phyloP scores from a whole-genome alignment of 1,140 invertebrate species.

The Meteorus sp. region DNA sequence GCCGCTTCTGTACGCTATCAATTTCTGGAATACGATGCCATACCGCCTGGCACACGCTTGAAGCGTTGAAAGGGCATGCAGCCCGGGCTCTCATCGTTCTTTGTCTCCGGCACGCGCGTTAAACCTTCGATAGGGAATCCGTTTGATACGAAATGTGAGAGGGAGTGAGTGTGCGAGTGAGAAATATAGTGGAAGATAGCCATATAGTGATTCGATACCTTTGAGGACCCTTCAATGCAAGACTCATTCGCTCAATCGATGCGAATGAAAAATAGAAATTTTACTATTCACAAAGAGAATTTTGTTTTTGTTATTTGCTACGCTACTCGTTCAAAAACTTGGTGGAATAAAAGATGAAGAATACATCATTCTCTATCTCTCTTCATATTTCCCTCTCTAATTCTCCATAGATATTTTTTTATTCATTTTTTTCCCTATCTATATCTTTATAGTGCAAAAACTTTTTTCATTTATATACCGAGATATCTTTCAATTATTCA shows the following conservation, averaged over 20 bases:
- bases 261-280: constrained; percentile 27
- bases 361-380: not conserved
- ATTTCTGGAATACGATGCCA: constrained; percentile 1
- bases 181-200: not conserved
- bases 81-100: not conserved
- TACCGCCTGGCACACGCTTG: not conserved
- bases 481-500: constrained; percentile 15
- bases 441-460: not conserved
- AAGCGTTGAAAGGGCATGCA: not conserved
- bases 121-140: constrained; percentile 2
- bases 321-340: constrained; percentile 18
- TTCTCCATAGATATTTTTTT: not conserved
- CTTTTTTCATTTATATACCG: too few relatives aligned
- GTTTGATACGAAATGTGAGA: constrained; percentile 7
- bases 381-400: not conserved
- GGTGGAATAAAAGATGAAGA: constrained; percentile 28
- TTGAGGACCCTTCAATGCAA: constrained; percentile 22
- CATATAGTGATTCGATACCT: constrained; percentile 23
- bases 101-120: not conserved
- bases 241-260: constrained; percentile 18
- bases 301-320: constrained; percentile 27
- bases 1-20: too few relatives aligned
- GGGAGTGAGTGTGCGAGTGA: not conserved
- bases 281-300: constrained; percentile 28
- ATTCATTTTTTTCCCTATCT: not conserved